Evolutionary conservation across 2,113 vertebrate species (phyloP), one percentile per base, ranked within the genome.

Genomic region (Psophia crepitans): DNA sequence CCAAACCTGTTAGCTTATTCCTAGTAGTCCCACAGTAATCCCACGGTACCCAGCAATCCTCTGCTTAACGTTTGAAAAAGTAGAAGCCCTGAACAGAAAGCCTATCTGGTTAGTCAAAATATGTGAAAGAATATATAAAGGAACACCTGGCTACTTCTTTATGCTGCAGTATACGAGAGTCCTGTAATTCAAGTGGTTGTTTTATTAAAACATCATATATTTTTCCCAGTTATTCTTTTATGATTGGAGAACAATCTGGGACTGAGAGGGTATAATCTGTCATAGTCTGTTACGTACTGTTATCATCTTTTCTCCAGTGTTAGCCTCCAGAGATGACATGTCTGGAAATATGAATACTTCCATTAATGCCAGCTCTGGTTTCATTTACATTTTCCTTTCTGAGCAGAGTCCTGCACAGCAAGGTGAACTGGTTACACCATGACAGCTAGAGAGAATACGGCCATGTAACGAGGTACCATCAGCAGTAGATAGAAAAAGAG

Each of bases 311-410:
- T 90, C 93, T 84, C 46, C 79, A 80, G 33, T 14, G 48, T 46
- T 87, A 64, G 87, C 49, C 87, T 61, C 84, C 79, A 91, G 56
- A 96, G 93, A 90, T 82, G 90, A 77, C 68, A 63, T 2, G 23
- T 48, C 84, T 86, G 58, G 87, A 93, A 96, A 94, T 84, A 90
- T 6, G 71, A 97, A 83, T 51, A 71, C 61, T 96, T 75, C 89
- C 73, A 41, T 46, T 81, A 84, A 84, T 5, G 10, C 66, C 58
- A 78, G 35, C 68, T 80, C 83, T 54, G 23, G 35, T 64, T 78
- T 87, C 35, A 79, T 81, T 70, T 71, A 24, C 41, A 49, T 89
- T 89, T 85, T 87, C 14, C 28, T 71, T 68, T 57, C 32, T 35
- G 48, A 71, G 53, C 44, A 49, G 37, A 74, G 39, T 41, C 27